Evolutionary conservation across 1,140 invertebrate species (phyloP), one percentile per base, ranked within the genome.

Genomic region (Drosophila guanche): DNA sequence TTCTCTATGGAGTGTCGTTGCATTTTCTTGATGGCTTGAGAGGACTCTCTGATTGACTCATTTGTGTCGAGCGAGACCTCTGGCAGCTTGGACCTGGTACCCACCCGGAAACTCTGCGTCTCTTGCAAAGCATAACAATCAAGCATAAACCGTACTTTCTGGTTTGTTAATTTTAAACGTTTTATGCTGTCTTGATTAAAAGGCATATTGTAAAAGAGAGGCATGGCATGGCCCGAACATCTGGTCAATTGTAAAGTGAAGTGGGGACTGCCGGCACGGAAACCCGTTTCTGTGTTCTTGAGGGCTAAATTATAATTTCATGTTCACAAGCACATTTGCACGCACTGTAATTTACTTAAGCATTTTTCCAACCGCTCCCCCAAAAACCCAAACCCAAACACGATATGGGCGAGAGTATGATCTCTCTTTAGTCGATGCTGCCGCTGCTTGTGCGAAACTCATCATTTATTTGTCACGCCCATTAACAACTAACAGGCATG

Each of bases 291-390:
- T 63, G 58, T 58, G 50, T 69, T 48, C 42, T 37, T 37, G 47
- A 69, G 59, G 80, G 74, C 83, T 52, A 70, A 71, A 76, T 90
- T 53, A 90, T 90, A 90, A 90, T 89, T 89, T 62, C 85, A 90
- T 90, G 88, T 90, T 90, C 88, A 90, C 88, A 90, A 89, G 83
- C 89, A 90, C 83, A 90, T 90, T 90, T 90, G 86, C 86, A 90
- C 83, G 81, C 86, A 90, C 88, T 90, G 88, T 90, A 90, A 90
- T 90, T 90, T 90, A 90, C 88, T 90, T 88, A 90, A 88, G 78
- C 81, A 86, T 86, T 86, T 65, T 79, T 75, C 68, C 71, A 74
- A 40, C 63, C 63, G 75, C 74, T 88, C 70, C 69, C 62, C 66
- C 58, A 75, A 88, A 81, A 88, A 65, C 74, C 56, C 61, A 10